Base-by-base conservation (phyloP, 1,140 invertebrate species). In the Araneus ventricosus region DNA sequence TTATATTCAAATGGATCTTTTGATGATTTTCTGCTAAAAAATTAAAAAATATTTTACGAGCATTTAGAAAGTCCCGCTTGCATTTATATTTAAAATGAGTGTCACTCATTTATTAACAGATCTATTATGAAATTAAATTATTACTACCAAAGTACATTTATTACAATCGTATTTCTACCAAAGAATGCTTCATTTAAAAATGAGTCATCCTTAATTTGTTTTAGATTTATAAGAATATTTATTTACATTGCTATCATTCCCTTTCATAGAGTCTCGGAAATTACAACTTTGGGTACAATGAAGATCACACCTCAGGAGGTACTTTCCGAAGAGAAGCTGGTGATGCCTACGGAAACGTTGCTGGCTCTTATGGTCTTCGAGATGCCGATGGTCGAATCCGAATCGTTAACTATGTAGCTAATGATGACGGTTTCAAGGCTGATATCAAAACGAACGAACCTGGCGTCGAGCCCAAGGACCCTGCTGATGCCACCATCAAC, bases 371-470 rank as follows among this genome's bases (percentile, higher is more conserved):
- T 34, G 94, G 94, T 22, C 88, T 95, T 8, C 86, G 94, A 59
- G 95, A 95, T 89, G 93, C 94, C 86, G 95, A 95, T 91, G 95
- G 95, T 6, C 89, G 94, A 45, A 80, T 94, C 24, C 91, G 95
- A 45, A 94, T 94, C 61, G 95, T 95, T 24, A 95, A 95, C 93
- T 95, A 95, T 90, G 79, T 95, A 79, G 95, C 95, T 59, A 95
- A 95, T 88, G 94, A 93, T 61, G 94, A 88, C 80, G 94, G 95
- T 30, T 95, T 95, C 93, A 94, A 94, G 8, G 95, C 94, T 75
- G 94, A 93, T 34, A 93, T 94, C 70, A 87, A 94, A 20, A 94
- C 94, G 34, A 94, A 94, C 80, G 94, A 94, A 92, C 94, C 93
- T 22, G 94, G 93, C n/a, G 94, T 93, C 10, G 92, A 88, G 37